Evolutionary conservation across 2,797 vertebrate species (phyloP).

Genomic region (Chromobotia macracanthus): DNA sequence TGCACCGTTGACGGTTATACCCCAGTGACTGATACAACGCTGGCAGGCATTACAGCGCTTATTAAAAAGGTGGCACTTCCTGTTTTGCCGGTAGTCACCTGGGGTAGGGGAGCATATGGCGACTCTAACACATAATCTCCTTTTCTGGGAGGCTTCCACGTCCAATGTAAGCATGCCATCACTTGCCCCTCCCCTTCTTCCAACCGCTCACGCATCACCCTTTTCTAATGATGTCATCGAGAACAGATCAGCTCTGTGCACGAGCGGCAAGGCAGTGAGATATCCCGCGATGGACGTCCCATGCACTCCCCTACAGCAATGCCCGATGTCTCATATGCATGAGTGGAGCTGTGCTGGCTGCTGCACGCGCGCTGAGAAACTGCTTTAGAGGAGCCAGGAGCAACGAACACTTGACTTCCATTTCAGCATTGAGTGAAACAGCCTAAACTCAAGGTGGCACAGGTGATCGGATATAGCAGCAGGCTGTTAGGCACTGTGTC

Average conservation of each 20-base stretch:
- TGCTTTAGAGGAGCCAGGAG: constrained; percentile 23
- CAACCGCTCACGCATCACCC: background rate
- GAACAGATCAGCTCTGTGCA: constrained; percentile 7
- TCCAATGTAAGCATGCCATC: constrained; percentile 22
- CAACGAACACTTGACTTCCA: constrained; percentile 45
- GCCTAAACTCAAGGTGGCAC: constrained; percentile 31
- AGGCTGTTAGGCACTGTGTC: constrained; percentile 31
- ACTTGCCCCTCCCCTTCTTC: background rate
- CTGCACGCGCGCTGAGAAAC: constrained; percentile 32
- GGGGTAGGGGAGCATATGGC: constrained; percentile 68
- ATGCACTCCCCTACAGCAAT: constrained; percentile 23
- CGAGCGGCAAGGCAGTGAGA: constrained; percentile 38
- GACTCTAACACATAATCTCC: constrained; percentile 51
- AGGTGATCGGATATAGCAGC: constrained; percentile 4
- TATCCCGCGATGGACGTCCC: constrained; percentile 8
- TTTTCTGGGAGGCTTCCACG: constrained; percentile 51
- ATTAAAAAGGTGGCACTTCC: constrained; percentile 72
- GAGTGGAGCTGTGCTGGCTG: constrained; percentile 37
- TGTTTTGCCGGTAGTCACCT: constrained; percentile 68
- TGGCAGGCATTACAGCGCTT: constrained; percentile 56
- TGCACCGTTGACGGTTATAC: constrained; percentile 49
- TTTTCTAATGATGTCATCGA: constrained; percentile 43
- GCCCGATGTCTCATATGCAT: constrained; percentile 35
- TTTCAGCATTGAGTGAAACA: constrained; percentile 38
- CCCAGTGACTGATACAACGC: constrained; percentile 49